Base-by-base conservation (phyloP, 2,113 vertebrate genomes). In the Antechinus stuartii region DNA sequence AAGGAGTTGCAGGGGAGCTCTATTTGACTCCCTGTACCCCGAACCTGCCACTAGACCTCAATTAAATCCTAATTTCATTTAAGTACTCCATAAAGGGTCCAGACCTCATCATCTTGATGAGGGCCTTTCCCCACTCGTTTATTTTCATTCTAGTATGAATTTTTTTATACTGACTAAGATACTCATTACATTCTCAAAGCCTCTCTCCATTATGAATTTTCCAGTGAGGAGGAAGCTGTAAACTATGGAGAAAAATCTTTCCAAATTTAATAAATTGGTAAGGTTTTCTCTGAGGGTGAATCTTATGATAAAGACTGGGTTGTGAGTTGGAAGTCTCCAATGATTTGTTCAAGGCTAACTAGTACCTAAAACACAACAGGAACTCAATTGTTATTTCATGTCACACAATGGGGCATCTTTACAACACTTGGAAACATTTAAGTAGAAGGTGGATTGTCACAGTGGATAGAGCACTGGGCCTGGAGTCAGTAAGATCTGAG, bases 241-340 rank as follows among this genome's bases (percentile, higher is more conserved):
- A 97, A 35, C 97, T 96, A 23, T 97, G 52, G 84, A 93, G 61
- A 19, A 98, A 98, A 42, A 97, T 91, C 35, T 98, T 98, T 19
- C 95, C 90, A 92, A 96, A 96, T 8, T 97, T 97, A 49, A 96
- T 96, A 50, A 97, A 98, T n/a, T 96, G 90, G 11, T 97, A 97
- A 26, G 96, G 97, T 90, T 97, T 98, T 89, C 98, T 97, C 11
- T 97, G 97, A 22, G 97, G 95, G 90, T 98, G 98, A 91, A 98
- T 97, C 89, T 95, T 96, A 54, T 98, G 98, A 14, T 97, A 95
- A 92, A 97, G 97, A 8, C 96, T 27, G 97, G 97, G 56, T 97
- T 97, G 57, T 97, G 97, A 52, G 90, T 96, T 97, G 47, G 98
- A 98, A 84, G 96, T 94, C 57, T 94, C 96, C 97, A 57, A 25